Conservation (phyloP, 2,888 invertebrate genomes). For the Drosophila prostipennis region DNA sequence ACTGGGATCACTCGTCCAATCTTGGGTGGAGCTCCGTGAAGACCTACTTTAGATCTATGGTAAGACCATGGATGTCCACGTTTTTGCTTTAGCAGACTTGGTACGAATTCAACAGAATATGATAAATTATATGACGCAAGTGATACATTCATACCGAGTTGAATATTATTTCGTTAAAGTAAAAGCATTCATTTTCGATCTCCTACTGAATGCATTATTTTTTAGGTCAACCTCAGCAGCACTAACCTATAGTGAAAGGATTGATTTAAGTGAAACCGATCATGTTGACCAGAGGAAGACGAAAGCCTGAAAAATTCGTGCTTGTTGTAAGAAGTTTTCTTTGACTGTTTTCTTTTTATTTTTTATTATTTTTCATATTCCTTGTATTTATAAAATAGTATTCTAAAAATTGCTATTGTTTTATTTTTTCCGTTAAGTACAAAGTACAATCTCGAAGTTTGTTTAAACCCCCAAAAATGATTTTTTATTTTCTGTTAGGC, state of each 20-base stretch:
- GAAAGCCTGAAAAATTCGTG: too few species aligned
- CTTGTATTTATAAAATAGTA: too few species aligned
- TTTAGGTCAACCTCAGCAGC: constrained; percentile 57
- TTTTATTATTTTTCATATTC: not conserved
- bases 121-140: not conserved
- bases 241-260: not conserved
- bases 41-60: constrained; percentile 71
- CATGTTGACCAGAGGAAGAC: too few species aligned
- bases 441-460: too few species aligned
- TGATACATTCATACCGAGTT: not conserved
- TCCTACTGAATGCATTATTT: not conserved
- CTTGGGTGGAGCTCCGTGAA: constrained; percentile 60
- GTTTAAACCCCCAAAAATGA: too few species aligned
- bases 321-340: not conserved
- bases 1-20: constrained; percentile 42
- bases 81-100: not conserved
- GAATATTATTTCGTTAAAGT: not conserved
- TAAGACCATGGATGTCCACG: constrained; percentile 23
- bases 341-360: not conserved
- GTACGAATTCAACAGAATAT: not conserved
- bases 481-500: too few species aligned
- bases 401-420: not conserved
- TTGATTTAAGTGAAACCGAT: too few species aligned
- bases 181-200: not conserved
- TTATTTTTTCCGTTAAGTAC: not conserved